These are phyloP conservation scores for Drosophila oshimai DNA, from an alignment of 1,140 invertebrate species.

Conservation along the genomic window DNA sequence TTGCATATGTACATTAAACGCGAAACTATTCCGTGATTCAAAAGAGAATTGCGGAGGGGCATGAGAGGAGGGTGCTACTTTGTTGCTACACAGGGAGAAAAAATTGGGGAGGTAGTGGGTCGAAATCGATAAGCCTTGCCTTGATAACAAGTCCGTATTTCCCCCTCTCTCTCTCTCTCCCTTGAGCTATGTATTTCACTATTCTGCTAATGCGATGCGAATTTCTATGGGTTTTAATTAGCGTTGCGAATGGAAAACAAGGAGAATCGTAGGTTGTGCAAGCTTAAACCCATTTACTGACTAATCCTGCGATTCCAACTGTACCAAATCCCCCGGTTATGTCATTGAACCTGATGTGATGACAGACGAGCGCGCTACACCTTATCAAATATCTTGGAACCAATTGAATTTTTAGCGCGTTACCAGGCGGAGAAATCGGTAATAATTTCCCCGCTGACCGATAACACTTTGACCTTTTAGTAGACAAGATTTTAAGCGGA, in stretches of 20 bases:
- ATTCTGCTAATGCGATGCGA: conserved; percentile 21
- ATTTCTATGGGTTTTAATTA: conserved; percentile 72
- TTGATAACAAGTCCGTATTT: conserved; percentile 10
- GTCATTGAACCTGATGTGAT: conserved; percentile 67
- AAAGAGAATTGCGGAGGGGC: neutral
- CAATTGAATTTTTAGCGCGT: conserved; percentile 19
- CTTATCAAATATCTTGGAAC: conserved; percentile 48
- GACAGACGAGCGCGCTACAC: too few relatives aligned
- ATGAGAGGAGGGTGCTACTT: conserved; percentile 2
- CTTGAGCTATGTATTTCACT: conserved; percentile 30
- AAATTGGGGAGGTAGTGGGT: neutral
- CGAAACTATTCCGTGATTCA: conserved; percentile 16
- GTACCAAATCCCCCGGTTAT: conserved; percentile 27
- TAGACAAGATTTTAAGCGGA: neutral
- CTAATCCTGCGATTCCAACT: conserved; percentile 7
- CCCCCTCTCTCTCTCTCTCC: neutral
- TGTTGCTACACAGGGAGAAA: conserved; percentile 31
- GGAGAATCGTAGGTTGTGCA: neutral
- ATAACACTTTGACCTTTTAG: conserved; percentile 41
- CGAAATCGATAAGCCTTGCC: conserved; percentile 46
- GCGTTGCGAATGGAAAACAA: neutral
- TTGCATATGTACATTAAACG: neutral
- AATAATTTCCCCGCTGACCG: neutral
- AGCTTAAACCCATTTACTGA: neutral
- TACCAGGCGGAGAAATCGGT: conserved; percentile 35